Base-by-base conservation (phyloP, 30 jellyfish, hydroid and myxozoan genomes). In the Pseudorhiza aurosa region DNA sequence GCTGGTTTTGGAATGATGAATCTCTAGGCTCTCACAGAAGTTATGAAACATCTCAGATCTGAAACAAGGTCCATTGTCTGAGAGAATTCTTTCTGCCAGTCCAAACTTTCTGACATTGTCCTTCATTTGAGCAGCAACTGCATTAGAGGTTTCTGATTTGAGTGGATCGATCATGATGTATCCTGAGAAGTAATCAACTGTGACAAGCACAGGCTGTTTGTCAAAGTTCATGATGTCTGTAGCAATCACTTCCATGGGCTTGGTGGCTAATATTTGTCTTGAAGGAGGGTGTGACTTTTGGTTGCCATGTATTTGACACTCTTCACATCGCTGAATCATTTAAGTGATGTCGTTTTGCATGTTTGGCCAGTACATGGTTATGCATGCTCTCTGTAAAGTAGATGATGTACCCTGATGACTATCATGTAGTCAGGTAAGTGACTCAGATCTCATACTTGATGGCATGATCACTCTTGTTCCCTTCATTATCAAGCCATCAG, bases 41-140 rank as follows among this genome's bases (percentile, higher is more conserved):
- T 24, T 14, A 15, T 37, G 37, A 44, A 58, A 77, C 47, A 15
- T 33, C 17, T 43, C 51, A 12, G 90, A 77, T 40, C 53, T 32
- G 44, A 58, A 77, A 25, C 65, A 83, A 19, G 83, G 64, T 44
- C 84, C 84, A 47, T 77, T 77, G 83, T 77, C 83, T 40, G 90
- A 77, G 43, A 75, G 39, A 14, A 77, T 40, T 44, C 65, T 83
- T 31, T 77, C 49, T 58, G 84, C 84, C 19, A 77, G 68, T 24
- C 90, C 90, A 44, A 58, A 83, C 39, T 83, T 32, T 19, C 87
- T 12, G 60, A 77, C 68, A 32, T 44, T 49, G 29, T 59, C 90
- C 55, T 77, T 77, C 28, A 62, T 77, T 27, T 27, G 6, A 12
- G 83, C 90, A 40, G 29, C 53, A n/a, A 77, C 60, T n/a, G 62